Conservation (phyloP, 1,140 invertebrate genomes). For the Drosophila santomea region DNA sequence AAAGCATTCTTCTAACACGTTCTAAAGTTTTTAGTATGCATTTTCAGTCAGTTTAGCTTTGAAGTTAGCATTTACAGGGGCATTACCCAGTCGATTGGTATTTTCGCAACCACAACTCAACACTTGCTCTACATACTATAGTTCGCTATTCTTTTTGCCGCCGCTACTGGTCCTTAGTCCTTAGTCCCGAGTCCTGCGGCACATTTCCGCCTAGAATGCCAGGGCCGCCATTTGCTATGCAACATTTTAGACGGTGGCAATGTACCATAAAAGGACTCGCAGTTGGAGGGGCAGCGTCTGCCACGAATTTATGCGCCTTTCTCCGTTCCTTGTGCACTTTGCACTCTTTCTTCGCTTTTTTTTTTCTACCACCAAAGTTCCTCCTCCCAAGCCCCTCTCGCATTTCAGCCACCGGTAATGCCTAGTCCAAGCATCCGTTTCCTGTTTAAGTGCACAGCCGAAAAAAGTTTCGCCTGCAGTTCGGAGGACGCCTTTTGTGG, state of each 20-base stretch:
- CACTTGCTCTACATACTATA: conserved; percentile 47
- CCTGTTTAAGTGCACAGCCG: conserved; percentile 76
- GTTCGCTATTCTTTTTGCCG: conserved; percentile 15
- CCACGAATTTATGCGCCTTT: conserved; percentile 75
- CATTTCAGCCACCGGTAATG: conserved; percentile 47
- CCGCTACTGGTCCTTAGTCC: conserved; percentile 16
- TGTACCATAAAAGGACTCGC: conserved; percentile 22
- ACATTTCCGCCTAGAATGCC: conserved; percentile 77
- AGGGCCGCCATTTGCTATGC: conserved; percentile 68
- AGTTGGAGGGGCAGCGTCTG: conserved; percentile 34
- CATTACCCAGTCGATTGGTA: conserved; percentile 13
- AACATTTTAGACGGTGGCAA: conserved; percentile 66
- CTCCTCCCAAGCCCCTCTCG: no score
- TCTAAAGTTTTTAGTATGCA: background rate
- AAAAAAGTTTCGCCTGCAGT: conserved; percentile 53
- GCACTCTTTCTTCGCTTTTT: conserved; percentile 29
- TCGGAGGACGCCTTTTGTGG: conserved; percentile 14
- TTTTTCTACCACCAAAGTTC: background rate
- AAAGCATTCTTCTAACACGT: no score
- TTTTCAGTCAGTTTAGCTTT: background rate
- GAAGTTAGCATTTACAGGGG: background rate
- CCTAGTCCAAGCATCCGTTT: conserved; percentile 79
- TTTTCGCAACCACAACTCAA: conserved; percentile 1
- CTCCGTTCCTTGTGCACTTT: conserved; percentile 62
- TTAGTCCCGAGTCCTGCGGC: conserved; percentile 66